A percentile compares a stretch with the other conserved stretches of the same genome.
Conservation (phyloP, 2,888 invertebrate species). For the Xestobium rufovillosum region DNA sequence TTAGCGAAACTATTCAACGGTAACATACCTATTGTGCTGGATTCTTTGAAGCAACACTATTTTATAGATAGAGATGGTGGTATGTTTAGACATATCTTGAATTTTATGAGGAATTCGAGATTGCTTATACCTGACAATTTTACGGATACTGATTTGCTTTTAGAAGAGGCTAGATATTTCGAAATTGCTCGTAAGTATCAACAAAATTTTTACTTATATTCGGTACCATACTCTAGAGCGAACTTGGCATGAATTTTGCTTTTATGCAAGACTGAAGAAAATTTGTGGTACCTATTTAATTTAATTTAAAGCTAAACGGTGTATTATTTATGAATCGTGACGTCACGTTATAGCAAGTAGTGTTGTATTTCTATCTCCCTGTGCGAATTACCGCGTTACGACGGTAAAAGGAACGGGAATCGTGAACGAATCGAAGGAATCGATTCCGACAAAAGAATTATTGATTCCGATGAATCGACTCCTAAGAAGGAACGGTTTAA, state of each 20-base stretch:
- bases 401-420: too few relatives aligned
- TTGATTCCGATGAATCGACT: too few relatives aligned
- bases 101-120: conserved; percentile 88
- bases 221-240: neutral
- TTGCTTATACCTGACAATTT: conserved; percentile 84
- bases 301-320: too few relatives aligned
- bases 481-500: too few relatives aligned
- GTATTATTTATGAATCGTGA: too few relatives aligned
- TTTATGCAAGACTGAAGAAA: conserved; percentile 2
- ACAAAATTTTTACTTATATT: conserved; percentile 6
- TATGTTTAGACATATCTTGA: conserved; percentile 95
- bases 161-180: conserved; percentile 88
- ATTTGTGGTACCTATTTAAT: conserved; percentile 8
- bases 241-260: neutral
- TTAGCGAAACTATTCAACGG: conserved; percentile 92
- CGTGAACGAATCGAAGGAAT: too few relatives aligned
- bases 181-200: conserved; percentile 73
- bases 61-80: conserved; percentile 98
- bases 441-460: too few relatives aligned
- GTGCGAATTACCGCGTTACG: too few relatives aligned
- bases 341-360: too few relatives aligned
- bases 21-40: conserved; percentile 89
- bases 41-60: conserved; percentile 95
- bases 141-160: conserved; percentile 73
- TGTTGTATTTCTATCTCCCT: too few relatives aligned